Evolutionary conservation across 2,797 vertebrate species (phyloP), one percentile per base, ranked within the genome.

Genomic region (Peromyscus eremicus): DNA sequence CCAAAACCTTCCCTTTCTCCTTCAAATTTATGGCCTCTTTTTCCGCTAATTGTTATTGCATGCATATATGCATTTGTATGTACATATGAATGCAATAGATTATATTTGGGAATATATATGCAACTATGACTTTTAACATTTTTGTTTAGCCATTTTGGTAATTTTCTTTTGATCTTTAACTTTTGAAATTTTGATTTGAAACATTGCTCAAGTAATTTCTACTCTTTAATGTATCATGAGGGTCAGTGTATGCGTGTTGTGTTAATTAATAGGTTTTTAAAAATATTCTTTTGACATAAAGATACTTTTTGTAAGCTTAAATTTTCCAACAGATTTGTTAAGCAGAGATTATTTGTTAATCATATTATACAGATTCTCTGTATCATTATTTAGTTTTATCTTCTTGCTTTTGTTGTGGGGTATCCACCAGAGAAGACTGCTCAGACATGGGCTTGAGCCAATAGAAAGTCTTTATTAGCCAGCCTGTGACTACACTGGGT

Each of bases 321-420:
- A 40, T 29, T 76, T 95, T 19, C 52, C 64, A 19, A 64, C 64
- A 49, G 3, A 55, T 81, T 77, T 85, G 62, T 52, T 75, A 80
- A 83, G n/a, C 52, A 91, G 93, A 88, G 40, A 14, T 92, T 68
- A 62, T 64, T 92, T 68, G 55, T 64, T 86, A 40, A 62, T 70
- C 13, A 81, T 57, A 19, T 49, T 49, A 46, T n/a, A 55, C 29
- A 70, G 7, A 46, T 92, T 43, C 23, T 57, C 46, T 52, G 0
- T 60, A 37, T 19, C 10, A 10, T 89, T n/a, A 66, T 29, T 89
- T 49, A 37, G 46, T 73, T 80, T 81, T 88, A 23, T 55, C 17
- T 25, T 40, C 13, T 91, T 57, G 27, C 37, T 83, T 73, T 40
- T 11, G 11, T 25, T 73, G 71, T 40, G 37, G 37, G 21, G 21